Evolutionary conservation across 1,140 invertebrate genomes (phyloP).

Genomic region (Marisa cornuarietis): DNA sequence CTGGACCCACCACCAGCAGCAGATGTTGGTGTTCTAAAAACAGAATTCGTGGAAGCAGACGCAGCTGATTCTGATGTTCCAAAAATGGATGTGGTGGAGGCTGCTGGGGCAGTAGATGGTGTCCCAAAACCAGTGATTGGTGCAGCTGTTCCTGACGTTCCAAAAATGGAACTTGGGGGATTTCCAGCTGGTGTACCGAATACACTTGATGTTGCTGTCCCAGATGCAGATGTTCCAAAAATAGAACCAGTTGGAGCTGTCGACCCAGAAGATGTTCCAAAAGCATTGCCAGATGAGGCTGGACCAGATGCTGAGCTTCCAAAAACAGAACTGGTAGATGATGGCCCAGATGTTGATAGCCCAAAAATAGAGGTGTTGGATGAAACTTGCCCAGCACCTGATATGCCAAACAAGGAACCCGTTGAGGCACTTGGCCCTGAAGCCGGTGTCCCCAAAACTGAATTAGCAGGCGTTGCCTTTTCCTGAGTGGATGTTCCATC

Average conservation of each 20-base stretch:
- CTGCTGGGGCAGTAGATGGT: not conserved
- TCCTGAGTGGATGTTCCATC: not conserved
- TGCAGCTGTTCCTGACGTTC: not conserved
- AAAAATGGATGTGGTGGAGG: conserved; percentile 26
- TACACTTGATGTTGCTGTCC: not conserved
- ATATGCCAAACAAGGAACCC: conserved; percentile 7
- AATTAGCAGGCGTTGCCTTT: not conserved
- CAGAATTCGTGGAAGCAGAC: not conserved
- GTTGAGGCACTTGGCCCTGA: no score
- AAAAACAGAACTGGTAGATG: conserved; percentile 3
- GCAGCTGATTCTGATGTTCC: not conserved
- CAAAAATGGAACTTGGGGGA: conserved; percentile 8
- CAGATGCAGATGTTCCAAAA: conserved; percentile 24
- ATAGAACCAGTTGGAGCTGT: conserved; percentile 4
- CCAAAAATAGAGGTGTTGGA: conserved; percentile 29
- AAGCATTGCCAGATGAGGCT: conserved; percentile 22
- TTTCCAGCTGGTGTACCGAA: not conserved
- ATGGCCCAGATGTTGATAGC: conserved; percentile 8
- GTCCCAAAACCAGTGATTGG: not conserved
- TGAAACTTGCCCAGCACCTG: conserved; percentile 9
- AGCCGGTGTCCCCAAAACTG: conserved; percentile 2
- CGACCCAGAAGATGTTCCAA: conserved; percentile 24
- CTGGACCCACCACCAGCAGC: not conserved
- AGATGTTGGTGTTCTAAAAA: not conserved
- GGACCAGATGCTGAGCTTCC: conserved; percentile 15